Base-by-base conservation (phyloP, 2,113 vertebrate species). In the Catharus bicknelli region DNA sequence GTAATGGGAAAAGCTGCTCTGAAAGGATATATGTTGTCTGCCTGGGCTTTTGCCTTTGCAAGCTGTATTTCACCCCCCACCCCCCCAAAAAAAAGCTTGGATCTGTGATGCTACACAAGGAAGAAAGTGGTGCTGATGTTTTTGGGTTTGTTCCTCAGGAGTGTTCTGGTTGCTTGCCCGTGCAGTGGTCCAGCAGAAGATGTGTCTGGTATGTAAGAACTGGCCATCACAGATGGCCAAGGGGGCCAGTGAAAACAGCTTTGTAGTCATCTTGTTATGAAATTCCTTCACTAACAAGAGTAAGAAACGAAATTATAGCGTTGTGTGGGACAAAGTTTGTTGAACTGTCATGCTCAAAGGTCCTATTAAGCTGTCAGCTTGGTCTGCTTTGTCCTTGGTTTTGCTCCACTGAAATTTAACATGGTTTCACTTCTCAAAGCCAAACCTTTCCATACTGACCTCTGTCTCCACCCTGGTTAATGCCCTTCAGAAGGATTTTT, bases 331-430 rank as follows among this genome's bases (percentile, higher is more conserved):
- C 16, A 14, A 57, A 76, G 67, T 87, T 83, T n/a, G 36, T 66
- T 91, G 23, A 58, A 34, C 40, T 76, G 70, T 51, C 67, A 34
- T 69, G 55, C 59, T 79, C 45, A 42, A 93, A 90, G 77, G 48
- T 75, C 48, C 76, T 58, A 58, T 85, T 94, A 92, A 94, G 78
- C 91, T 94, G 89, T 90, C 81, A 69, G 51, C 67, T 86, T 67
- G 40, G 83, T 86, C 59, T 77, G 43, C 51, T 77, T 67, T 91
- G 61, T 81, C 63, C 90, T 87, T 76, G 64, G 58, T 54, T 87
- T 55, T 94, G 15, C 43, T 89, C 32, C 6, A 51, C 74, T 47
- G 66, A 80, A 87, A 45, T 34, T 84, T 57, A 54, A 58, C 73
- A 16, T 87, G 50, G 66, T 82, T 92, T 92, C 59, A 36, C 38